Base-by-base conservation (phyloP, 1,140 invertebrate genomes). In the Trigoniulus corallinus region DNA sequence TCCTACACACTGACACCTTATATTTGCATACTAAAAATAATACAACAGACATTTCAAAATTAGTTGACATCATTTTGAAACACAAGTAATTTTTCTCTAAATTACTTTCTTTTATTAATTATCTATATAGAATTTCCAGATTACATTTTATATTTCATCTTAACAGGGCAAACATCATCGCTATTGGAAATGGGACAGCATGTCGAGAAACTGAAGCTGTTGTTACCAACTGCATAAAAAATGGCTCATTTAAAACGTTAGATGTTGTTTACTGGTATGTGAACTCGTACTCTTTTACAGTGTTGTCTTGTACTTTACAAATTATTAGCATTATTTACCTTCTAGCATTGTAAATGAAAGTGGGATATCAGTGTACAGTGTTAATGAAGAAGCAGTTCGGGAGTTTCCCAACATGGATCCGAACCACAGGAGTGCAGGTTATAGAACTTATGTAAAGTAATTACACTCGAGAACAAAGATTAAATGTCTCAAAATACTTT, bases 351-450 rank as follows among this genome's bases (percentile, higher is more conserved):
- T 94, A 0, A 81, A 81, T 57, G 89, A 95, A 67, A 74, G 78
- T 61, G 89, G 88, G 0, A 85, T 85, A 0, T 91, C 87, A 2
- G 82, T 92, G 59, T 95, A 94, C 62, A 92, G 87, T 24, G 82
- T 85, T 50, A 82, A 84, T 52, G 67, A 77, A 43, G 78, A 84
- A 63, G 89, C 88, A 0, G 73, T 78, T 56, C 77, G 82, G 62
- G 89, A 95, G 64, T 81, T 92, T 61, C 82, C 84, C 1, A 66
- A 78, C 43, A 69, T 92, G 63, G 87, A 92, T 55, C 67, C 64
- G 0, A 84, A 81, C 66, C 67, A 84, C 23, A 77, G 86, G 59
- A 85, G 84, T 58, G 84, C 85, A 57, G 74, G 78, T 80, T 58
- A 56, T 57, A 55, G 46, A n/a, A 29, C 18, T 48, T 12, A 48